Evolutionary conservation across 2,113 vertebrate genomes (phyloP).

Genomic region (Myodes glareolus): DNA sequence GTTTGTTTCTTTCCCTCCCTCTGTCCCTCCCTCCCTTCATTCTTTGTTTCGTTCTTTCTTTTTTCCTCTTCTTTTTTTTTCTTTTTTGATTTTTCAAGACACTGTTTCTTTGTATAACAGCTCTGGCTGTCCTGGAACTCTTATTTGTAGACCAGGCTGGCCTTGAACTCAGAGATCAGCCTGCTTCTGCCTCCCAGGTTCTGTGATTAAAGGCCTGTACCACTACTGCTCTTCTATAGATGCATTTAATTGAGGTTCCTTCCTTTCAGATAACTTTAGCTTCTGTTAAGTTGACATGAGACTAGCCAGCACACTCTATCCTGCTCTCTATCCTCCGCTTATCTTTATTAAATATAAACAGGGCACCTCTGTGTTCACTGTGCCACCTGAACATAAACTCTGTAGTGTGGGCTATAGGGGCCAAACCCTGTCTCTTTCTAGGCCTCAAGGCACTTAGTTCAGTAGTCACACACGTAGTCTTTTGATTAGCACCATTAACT

Average conservation of each 20-base stretch:
- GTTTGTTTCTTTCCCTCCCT: too few species aligned
- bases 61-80: too few species aligned
- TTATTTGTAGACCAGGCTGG: too few species aligned
- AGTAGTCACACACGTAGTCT: too few species aligned
- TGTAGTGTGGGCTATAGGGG: not conserved
- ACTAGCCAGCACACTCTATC: not conserved
- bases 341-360: not conserved
- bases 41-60: too few species aligned
- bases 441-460: too few species aligned
- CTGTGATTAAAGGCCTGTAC: not conserved
- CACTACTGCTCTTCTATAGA: rapidly evolving
- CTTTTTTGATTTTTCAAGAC: too few species aligned
- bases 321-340: not conserved
- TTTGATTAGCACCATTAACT: not conserved
- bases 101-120: too few species aligned
- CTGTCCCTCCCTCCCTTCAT: too few species aligned
- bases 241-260: not conserved
- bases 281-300: not conserved
- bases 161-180: not conserved
- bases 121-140: not conserved
- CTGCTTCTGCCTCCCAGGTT: not conserved
- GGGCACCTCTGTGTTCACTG: too few species aligned
- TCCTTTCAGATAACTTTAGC: not conserved
- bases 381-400: not conserved
- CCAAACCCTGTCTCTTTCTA: too few species aligned